Base-by-base conservation (phyloP, 1,140 invertebrate genomes). In the Cheumatopsyche charites region DNA sequence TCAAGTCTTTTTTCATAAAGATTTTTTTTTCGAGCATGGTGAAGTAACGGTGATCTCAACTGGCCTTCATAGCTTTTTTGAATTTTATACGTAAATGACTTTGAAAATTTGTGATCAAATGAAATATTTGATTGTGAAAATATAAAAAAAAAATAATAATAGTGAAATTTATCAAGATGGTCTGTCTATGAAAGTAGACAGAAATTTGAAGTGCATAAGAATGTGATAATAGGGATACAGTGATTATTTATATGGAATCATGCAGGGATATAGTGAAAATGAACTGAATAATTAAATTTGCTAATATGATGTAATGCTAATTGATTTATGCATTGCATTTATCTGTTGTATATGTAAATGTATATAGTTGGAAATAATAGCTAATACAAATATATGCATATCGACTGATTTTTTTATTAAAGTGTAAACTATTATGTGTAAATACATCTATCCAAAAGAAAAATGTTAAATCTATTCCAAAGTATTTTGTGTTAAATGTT, bases 351-450 rank as follows among this genome's bases (percentile, higher is more conserved):
- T 4, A 26, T n/a, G 15, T n/a, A 47, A 4, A n/a, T n/a, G 43
- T 47, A 13, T 47, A 47, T 47, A 47, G 45, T 47, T 13, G 12
- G 13, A 47, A 4, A 17, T 47, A n/a, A 52, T 52, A 7, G 15
- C 11, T 25, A 7, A 58, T 58, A 25, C 25, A 58, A 13, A 25
- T 58, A 26, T 58, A 58, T 58, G 55, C 55, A 58, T 58, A 58
- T 58, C 55, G 55, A 58, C 55, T 58, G 55, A 58, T 58, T 58
- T 58, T 58, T 58, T 58, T 58, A 58, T 12, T 25, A 23, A 26
- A 58, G 25, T 25, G 5, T 21, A 58, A 52, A 58, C 19, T 58
- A 21, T 58, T 58, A 58, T 58, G 21, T 12, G 21, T 58, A 25
- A 23, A 21, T 25, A 52, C n/a, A 12, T 5, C 5, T 6, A 12